Base-by-base conservation (phyloP, 1,140 invertebrate species). In the Myzus persicae region DNA sequence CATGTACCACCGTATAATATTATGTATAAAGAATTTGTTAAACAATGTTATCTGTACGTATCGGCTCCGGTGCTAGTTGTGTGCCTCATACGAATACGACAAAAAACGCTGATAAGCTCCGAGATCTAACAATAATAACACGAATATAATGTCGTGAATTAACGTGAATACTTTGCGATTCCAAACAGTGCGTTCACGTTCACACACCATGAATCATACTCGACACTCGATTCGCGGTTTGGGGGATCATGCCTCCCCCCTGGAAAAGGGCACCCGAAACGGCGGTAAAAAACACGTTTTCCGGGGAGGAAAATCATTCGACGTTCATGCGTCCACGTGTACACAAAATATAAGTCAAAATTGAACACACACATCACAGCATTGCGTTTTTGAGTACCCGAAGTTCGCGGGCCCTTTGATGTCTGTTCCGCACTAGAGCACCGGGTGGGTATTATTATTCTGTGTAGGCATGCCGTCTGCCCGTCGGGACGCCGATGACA, bases 51-150 rank as follows among this genome's bases (percentile, higher is more conserved):
- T 76, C 59, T 76, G 5, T 18, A 36, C 59, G 18, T 76, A 76
- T 76, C 59, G 59, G n/a, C n/a, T 76, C 59, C 59, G 31, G 31
- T 67, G 54, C 26, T 54, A 22, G 54, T 31, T 59, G 26, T 59
- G 59, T 9, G n/a, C 18, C 59, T 14, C 59, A 18, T n/a, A n/a
- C 59, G 31, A 76, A n/a, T 76, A n/a, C 59, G 59, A n/a, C 59
- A 51, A 76, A 76, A 76, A n/a, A 76, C 59, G 59, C 59, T 36
- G 36, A 76, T 76, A 31, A 31, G 59, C 59, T 6, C 31, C 11
- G n/a, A 76, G 31, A 76, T 76, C 59, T 76, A n/a, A 76, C 31
- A 76, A 76, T n/a, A 76, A n/a, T 76, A 76, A n/a, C 59, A 76
- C 59, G n/a, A 76, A 76, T 76, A 76, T n/a, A 76, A n/a, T 76